phyloP scores from a whole-genome alignment of 2,888 invertebrate genomes.

The Gastrophysa polygoni region DNA sequence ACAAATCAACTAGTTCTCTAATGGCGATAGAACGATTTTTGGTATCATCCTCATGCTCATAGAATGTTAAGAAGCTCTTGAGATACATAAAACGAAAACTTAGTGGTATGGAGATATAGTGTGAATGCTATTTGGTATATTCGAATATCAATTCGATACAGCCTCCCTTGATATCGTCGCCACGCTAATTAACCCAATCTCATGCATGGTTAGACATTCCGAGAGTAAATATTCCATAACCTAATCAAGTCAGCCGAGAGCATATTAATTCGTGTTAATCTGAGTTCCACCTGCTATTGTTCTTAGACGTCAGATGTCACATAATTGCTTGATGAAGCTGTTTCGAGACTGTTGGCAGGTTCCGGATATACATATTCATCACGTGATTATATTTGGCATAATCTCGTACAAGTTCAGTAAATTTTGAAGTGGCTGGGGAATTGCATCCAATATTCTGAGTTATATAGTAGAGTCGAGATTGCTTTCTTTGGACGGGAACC shows the following conservation, averaged over 20 bases:
- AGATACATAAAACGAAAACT: no score
- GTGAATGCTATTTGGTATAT: no score
- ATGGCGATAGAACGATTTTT: no score
- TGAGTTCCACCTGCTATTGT: conserved; percentile 51
- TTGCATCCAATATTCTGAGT: no score
- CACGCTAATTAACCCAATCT: conserved; percentile 1
- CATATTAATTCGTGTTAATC: conserved; percentile 52
- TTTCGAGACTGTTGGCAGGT: conserved; percentile 47
- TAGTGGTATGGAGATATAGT: no score
- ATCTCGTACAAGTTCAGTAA: background rate
- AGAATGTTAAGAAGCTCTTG: no score
- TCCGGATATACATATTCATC: conserved; percentile 51
- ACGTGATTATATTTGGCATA: conserved; percentile 50
- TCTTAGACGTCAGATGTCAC: conserved; percentile 55
- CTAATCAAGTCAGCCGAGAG: conserved; percentile 52
- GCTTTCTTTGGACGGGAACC: no score
- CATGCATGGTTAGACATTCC: conserved; percentile 35
- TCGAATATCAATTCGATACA: background rate
- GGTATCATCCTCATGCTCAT: no score
- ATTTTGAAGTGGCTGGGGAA: background rate
- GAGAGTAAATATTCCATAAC: conserved; percentile 56
- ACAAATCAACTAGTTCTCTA: no score
- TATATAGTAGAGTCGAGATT: no score
- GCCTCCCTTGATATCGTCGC: background rate
- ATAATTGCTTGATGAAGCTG: conserved; percentile 55